Percentiles rank a stretch among this genome's conserved stretches.
Evolutionary conservation across 2,888 invertebrate species (phyloP).

Genomic region (Coelopa pilipes): DNA sequence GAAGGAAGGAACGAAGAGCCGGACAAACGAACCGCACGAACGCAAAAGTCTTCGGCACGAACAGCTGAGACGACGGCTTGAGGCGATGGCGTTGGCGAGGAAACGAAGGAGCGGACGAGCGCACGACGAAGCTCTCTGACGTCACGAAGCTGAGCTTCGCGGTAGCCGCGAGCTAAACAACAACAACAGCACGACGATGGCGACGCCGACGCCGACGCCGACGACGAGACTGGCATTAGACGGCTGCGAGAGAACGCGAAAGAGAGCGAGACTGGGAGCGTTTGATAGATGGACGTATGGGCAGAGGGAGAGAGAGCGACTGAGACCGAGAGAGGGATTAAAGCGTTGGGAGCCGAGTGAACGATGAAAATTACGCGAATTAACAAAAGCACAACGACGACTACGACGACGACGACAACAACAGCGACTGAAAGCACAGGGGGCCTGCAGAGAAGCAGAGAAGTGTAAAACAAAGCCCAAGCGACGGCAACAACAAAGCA

Average conservation of each 20-base stretch:
- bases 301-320: background rate
- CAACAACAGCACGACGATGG: background rate
- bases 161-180: slow-evolving; percentile 1
- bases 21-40: slow-evolving; percentile 8
- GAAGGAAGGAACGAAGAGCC: background rate
- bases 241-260: slow-evolving; percentile 10
- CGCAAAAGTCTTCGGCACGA: background rate
- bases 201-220: background rate
- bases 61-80: slow-evolving; percentile 20
- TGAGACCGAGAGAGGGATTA: slow-evolving; percentile 1
- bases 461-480: slow-evolving; percentile 10
- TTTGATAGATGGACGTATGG: background rate
- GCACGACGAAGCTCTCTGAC: slow-evolving; percentile 21
- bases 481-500: slow-evolving; percentile 31
- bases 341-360: background rate
- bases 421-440: background rate
- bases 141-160: slow-evolving; percentile 30
- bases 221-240: too few relatives aligned
- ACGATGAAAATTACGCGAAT: slow-evolving; percentile 19
- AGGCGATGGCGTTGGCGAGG: too few relatives aligned
- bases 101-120: background rate
- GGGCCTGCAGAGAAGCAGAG: background rate
- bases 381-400: slow-evolving; percentile 22
- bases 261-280: background rate
- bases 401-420: slow-evolving; percentile 21